Conservation (phyloP, 2,888 invertebrate species). For the Nebria salina region DNA sequence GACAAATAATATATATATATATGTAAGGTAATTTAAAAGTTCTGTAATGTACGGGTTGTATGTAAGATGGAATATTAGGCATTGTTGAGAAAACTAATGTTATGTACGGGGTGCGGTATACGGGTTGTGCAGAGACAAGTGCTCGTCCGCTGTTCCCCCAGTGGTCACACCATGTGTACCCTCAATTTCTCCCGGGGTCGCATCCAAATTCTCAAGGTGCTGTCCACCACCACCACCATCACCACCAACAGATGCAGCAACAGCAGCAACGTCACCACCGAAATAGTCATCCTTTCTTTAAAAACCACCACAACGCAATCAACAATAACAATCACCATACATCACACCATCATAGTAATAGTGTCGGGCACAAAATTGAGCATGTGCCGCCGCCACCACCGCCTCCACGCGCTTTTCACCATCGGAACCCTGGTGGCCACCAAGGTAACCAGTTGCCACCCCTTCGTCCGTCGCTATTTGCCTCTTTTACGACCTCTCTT, state of each 20-base stretch:
- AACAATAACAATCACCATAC: constrained; percentile 71
- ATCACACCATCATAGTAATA: constrained; percentile 66
- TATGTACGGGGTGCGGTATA: not conserved
- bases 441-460: constrained; percentile 29
- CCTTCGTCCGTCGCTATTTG: not conserved
- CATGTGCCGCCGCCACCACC: constrained; percentile 30
- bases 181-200: constrained; percentile 91
- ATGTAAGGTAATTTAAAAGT: not conserved
- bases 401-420: constrained; percentile 34
- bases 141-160: constrained; percentile 90
- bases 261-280: constrained; percentile 64
- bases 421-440: constrained; percentile 35
- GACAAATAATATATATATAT: not conserved
- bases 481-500: not conserved
- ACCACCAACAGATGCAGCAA: constrained; percentile 63
- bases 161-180: constrained; percentile 95
- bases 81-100: not conserved
- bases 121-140: constrained; percentile 63
- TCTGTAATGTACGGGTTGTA: not conserved
- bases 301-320: constrained; percentile 65
- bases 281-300: constrained; percentile 65
- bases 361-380: constrained; percentile 25
- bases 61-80: not conserved
- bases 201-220: constrained; percentile 76
- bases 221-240: constrained; percentile 62